Conservation (phyloP, 2,113 vertebrate genomes). For the Gambusia holbrooki region DNA sequence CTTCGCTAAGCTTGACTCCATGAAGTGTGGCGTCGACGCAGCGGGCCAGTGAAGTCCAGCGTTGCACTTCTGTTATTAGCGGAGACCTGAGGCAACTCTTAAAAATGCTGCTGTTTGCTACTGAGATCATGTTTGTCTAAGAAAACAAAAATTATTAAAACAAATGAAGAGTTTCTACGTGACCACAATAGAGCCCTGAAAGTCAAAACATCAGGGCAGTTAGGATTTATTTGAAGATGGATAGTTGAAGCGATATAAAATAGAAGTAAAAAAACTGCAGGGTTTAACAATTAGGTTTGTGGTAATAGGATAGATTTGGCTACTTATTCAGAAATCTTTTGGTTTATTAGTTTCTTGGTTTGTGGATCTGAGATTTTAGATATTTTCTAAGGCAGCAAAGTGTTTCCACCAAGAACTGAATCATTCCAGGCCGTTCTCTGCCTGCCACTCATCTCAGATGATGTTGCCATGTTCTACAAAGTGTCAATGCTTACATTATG, state of each 20-base stretch:
- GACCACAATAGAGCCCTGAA: background rate
- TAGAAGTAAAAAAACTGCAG: background rate
- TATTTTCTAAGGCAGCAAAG: background rate
- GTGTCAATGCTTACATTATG: background rate
- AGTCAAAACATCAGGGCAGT: background rate
- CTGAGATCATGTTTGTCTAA: constrained; percentile 4
- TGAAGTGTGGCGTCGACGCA: constrained; percentile 30
- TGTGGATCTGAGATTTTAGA: background rate
- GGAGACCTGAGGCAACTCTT: constrained; percentile 14
- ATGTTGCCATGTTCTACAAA: background rate
- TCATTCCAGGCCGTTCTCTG: background rate
- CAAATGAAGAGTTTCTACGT: background rate
- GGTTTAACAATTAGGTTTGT: background rate
- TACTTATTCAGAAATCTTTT: background rate
- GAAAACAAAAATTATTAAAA: background rate
- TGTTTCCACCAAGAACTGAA: background rate
- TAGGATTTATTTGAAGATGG: background rate
- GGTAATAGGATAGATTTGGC: background rate
- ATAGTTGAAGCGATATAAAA: background rate
- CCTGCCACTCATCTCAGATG: background rate
- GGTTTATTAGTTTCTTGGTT: too few species aligned
- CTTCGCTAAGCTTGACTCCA: constrained; percentile 1
- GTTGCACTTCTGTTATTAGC: constrained; percentile 27
- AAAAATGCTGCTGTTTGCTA: constrained; percentile 11
- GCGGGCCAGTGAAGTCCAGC: background rate